Evolutionary conservation across 2,797 vertebrate genomes (phyloP), one percentile per base, ranked within the genome.

Genomic region (Enteromius anoplus): DNA sequence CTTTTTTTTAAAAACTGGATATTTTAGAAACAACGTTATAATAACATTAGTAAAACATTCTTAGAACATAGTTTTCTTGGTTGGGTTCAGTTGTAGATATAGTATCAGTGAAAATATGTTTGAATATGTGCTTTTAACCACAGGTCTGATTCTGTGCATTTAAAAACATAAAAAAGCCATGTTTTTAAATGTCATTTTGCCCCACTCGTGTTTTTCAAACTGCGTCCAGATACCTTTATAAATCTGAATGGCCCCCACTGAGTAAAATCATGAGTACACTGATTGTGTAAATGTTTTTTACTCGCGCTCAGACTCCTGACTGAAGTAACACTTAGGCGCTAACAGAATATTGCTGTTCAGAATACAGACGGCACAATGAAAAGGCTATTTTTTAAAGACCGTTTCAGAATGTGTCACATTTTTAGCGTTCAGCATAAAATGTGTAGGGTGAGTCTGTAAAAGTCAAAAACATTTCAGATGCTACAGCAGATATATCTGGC

Each of bases 121-220:
- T 76, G 75, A 42, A 15, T 3, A 17, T 29, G 37, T 26, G 49
- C 10, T 0, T 73, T 53, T 3, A 34, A 15, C 17, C 23, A 53
- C 34, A 40, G 1, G 21, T 42, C 23, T 26, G 73, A 76, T 75
- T 23, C 21, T 42, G 40, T 47, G 40, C 37, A 62, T 76, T 60
- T 42, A 19, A 51, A 51, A 7, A n/a, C 23, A 1, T 19, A 42
- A 21, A 64, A 75, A 66, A 55, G 58, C 8, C 7, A 37, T 62
- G 68, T 47, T 47, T 71, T 32, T 17, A 71, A 64, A 82, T 75
- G 58, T 65, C 70, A 53, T 72, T 62, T 81, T 62, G 40, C 26
- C 47, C 68, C 19, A 65, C 32, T 34, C 72, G 79, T 73, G 69
- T 73, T 51, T 69, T 42, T 81, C 21, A 73, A 81, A 81, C 80